Evolutionary conservation across 2,113 vertebrate genomes (phyloP), one percentile per base, ranked within the genome.

Genomic region (Pycnonotus jocosus): DNA sequence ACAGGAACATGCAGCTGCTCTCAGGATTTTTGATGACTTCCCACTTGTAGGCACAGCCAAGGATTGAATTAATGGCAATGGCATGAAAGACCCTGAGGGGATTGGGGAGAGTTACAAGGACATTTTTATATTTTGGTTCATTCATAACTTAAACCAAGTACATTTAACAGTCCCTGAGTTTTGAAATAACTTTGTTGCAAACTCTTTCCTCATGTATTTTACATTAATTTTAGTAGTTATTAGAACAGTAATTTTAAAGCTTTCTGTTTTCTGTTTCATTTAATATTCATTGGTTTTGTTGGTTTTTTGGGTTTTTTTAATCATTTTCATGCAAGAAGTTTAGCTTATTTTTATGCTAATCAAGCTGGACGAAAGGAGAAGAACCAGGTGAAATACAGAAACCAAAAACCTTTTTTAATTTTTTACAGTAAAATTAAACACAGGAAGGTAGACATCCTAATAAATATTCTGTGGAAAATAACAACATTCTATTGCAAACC

Each of bases 241-340:
- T 68, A 62, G 15, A 71, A 62, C 3, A 37, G 5, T 15, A 4
- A 58, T 88, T 78, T 85, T 53, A 44, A 77, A 88, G 10, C 7
- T 62, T 72, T 6, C 7, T 40, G 8, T 24, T 72, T 88, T 78
- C 21, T 60, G 7, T 62, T 88, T 85, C 9, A 27, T 72, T 77
- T 72, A 48, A 48, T 53, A 77, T 65, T 21, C 1, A 23, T 47
- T 30, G 1, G 2, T 51, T 57, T 54, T 80, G 21, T 47, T 20
- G 24, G 1, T 8, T 38, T 38, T 8, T 38, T 38, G 2, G 1
- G 0, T 19, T 58, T 77, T 30, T 62, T 33, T 0, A 42, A 69
- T 58, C 12, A 33, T 28, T 60, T 69, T 54, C 30, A 14, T 50
- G 31, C 20, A 66, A 88, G 24, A 58, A 33, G 16, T 68, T 64